A percentile compares a stretch with the other conserved stretches of the same genome.
Conservation (phyloP, 2,888 invertebrate genomes). For the Dynastes grantii region DNA sequence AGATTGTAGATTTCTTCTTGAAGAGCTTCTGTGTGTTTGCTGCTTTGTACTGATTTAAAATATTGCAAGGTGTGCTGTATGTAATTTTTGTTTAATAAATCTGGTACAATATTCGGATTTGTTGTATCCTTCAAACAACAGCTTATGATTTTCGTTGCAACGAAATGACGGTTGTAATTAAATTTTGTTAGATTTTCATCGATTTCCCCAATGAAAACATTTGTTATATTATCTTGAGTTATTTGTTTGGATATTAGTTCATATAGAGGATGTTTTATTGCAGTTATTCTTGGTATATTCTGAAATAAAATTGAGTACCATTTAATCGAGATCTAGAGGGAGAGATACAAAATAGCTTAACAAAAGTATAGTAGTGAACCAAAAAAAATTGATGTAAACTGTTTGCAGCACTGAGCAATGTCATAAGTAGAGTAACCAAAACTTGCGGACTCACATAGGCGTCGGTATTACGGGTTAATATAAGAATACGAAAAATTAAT, state of each 20-base stretch:
- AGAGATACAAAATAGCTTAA: no score
- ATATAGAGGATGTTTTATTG: slow-evolving; percentile 78
- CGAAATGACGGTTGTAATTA: slow-evolving; percentile 76
- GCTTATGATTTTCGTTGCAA: slow-evolving; percentile 75
- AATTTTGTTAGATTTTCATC: slow-evolving; percentile 72
- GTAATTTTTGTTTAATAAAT: slow-evolving; percentile 78
- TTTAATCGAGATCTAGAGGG: no score
- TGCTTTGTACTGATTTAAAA: slow-evolving; percentile 75
- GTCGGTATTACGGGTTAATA: no score
- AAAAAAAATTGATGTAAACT: no score
- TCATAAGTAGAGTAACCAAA: no score
- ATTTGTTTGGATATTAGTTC: slow-evolving; percentile 75
- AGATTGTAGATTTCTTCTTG: slow-evolving; percentile 74
- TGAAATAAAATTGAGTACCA: slow-evolving; percentile 66
- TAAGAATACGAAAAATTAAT: no score
- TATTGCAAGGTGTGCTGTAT: slow-evolving; percentile 77
- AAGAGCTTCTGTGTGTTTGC: slow-evolving; percentile 75
- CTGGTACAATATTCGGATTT: slow-evolving; percentile 73
- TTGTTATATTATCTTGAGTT: slow-evolving; percentile 72
- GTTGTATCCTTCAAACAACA: slow-evolving; percentile 72
- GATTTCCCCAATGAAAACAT: slow-evolving; percentile 75
- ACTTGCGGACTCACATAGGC: no score
- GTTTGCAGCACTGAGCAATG: no score
- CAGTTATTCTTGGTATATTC: slow-evolving; percentile 75
- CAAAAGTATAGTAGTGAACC: no score